Evolutionary conservation across 2,113 vertebrate genomes (phyloP).

Genomic region (Ammodytes dubius): DNA sequence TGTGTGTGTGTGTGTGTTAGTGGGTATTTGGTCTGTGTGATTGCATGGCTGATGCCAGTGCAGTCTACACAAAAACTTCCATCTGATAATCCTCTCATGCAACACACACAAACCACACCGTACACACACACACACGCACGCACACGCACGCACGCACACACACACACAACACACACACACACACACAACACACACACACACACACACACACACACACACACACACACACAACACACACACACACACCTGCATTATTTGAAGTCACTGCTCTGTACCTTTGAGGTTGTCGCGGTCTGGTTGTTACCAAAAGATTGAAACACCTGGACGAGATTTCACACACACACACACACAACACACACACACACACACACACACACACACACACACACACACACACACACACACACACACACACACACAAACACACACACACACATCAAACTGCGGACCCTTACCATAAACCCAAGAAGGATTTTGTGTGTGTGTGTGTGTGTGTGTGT

Average conservation of each 20-base stretch:
- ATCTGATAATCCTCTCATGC: conserved; percentile 14
- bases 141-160: too few species aligned
- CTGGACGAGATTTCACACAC: conserved; percentile 31
- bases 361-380: conserved; percentile 31
- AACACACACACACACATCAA: conserved; percentile 9
- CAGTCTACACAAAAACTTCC: conserved; percentile 41
- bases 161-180: too few species aligned
- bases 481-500: conserved; percentile 33
- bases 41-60: conserved; percentile 40
- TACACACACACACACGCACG: too few species aligned
- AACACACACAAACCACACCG: conserved; percentile 2
- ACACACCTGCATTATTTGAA: conserved; percentile 15
- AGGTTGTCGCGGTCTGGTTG: conserved; percentile 60
- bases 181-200: neutral
- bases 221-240: conserved; percentile 20
- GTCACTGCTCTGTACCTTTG: conserved; percentile 39
- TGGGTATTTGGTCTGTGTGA: conserved; percentile 19
- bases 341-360: neutral
- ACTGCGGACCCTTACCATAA: neutral
- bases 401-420: conserved; percentile 12
- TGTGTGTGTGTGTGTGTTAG: neutral
- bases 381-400: conserved; percentile 27
- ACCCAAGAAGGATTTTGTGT: conserved; percentile 20
- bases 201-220: conserved; percentile 1
- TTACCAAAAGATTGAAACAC: conserved; percentile 59